Evolutionary conservation across 2,888 invertebrate species (phyloP), one percentile per base, ranked within the genome.

Genomic region (Ophion slaviceki): DNA sequence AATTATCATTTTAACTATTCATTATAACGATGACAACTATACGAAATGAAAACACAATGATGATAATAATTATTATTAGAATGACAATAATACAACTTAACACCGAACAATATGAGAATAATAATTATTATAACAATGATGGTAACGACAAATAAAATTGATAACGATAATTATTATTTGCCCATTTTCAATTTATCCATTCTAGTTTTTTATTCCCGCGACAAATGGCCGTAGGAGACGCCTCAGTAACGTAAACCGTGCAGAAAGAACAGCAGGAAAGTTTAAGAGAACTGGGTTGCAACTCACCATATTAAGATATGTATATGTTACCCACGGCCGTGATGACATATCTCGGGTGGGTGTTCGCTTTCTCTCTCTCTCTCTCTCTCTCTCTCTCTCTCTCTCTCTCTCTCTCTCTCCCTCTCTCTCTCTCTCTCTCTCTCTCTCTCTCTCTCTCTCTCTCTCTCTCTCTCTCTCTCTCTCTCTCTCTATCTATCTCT

Each of bases 211-310:
- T 59, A 59, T 81, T 75, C 45, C 70, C 53, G 74, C 77, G 84
- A 87, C 86, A 84, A 84, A 77, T 86, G 67, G 79, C 47, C 24
- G 80, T 74, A 81, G 45, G 62, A 68, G 45, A 84, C 47, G 80
- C 77, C 67, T 81, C 72, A 57, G 62, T 62, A 77, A 11, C 72
- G 77, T 74, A 77, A 84, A 84, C 76, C 53, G 59, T n/a, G 36
- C 71, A 61, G 80, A 80, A 68, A 80, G 66, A 62, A 32, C 45
- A n/a, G 57, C 70, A 67, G 80, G 62, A 77, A 84, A 77, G 77
- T 84, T 80, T 66, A 81, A 81, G 77, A 81, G 77, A 84, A 84
- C 80, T 84, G 77, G 84, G 84, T 84, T 84, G 84, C 76, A 77
- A 80, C 77, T 80, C 40, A 64, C 45, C 72, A 47, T 77, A 77